Percentiles rank a stretch among this genome's conserved stretches.
Conservation (phyloP, 2,113 vertebrate genomes). For the Irena cyanogastra region DNA sequence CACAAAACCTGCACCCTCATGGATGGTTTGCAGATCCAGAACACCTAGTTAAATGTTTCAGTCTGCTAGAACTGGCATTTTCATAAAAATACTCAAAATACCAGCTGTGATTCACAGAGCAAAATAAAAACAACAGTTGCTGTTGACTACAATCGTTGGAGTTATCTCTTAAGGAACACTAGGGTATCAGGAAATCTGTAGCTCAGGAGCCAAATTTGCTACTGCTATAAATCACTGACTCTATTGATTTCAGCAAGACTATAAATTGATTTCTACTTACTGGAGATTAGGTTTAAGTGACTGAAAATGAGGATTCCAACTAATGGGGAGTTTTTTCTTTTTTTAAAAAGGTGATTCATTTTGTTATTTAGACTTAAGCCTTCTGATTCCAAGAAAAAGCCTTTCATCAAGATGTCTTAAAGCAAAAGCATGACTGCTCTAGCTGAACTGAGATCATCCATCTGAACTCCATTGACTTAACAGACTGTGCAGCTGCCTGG, state of each 20-base stretch:
- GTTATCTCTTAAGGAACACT: background rate
- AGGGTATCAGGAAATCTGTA: background rate
- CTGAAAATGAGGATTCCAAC: slow-evolving; percentile 34
- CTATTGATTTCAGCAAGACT: slow-evolving; percentile 7
- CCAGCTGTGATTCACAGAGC: background rate
- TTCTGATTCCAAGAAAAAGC: slow-evolving; percentile 17
- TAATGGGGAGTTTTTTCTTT: background rate
- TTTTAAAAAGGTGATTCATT: background rate
- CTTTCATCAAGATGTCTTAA: background rate
- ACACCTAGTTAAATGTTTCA: background rate
- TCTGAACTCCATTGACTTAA: background rate
- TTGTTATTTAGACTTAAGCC: slow-evolving; percentile 4
- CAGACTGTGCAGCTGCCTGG: background rate
- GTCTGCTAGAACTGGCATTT: background rate
- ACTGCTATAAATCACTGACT: background rate
- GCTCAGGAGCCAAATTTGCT: background rate
- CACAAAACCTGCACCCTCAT: background rate
- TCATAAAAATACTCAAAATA: background rate
- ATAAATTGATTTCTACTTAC: slow-evolving; percentile 37
- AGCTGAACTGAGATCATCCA: background rate
- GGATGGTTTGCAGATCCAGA: background rate
- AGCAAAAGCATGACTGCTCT: background rate
- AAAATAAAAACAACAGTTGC: slow-evolving; percentile 7
- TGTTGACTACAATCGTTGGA: background rate
- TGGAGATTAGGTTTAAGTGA: slow-evolving; percentile 26